A percentile compares a stretch with the other conserved stretches of the same genome.
Evolutionary conservation across 2,888 invertebrate species (phyloP).

Genomic region (Cyaniris semiargus): DNA sequence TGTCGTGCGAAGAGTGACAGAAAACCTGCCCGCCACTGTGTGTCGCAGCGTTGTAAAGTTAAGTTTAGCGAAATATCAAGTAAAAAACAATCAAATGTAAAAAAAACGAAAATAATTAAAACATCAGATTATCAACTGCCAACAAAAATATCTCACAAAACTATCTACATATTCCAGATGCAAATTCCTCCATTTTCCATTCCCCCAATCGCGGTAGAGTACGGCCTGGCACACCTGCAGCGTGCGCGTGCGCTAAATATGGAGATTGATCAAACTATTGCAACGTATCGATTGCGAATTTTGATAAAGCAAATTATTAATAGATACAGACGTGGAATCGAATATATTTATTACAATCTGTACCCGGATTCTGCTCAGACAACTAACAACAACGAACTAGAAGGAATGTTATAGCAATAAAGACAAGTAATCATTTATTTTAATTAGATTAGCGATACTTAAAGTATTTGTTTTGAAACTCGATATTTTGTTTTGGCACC

Average conservation of each 20-base stretch:
- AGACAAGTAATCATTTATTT: neutral
- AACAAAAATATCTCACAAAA: neutral
- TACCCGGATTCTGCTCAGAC: neutral
- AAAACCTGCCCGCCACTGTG: no score
- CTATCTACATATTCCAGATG: neutral
- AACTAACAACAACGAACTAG: neutral
- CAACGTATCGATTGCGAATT: conserved; percentile 39
- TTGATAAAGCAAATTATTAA: conserved; percentile 40
- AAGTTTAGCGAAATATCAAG: no score
- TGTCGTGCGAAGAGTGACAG: no score
- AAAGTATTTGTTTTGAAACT: neutral
- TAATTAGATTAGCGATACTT: neutral
- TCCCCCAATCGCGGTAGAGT: neutral
- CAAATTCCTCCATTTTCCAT: neutral
- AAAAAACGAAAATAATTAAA: neutral
- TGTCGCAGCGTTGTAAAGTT: no score
- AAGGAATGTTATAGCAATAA: neutral
- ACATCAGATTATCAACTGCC: neutral
- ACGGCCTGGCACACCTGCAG: conserved; percentile 38
- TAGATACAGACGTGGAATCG: conserved; percentile 30
- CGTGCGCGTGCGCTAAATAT: conserved; percentile 45
- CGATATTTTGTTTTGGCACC: neutral
- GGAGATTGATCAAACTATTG: conserved; percentile 50
- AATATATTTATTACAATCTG: neutral
- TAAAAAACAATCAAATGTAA: no score